A percentile compares a stretch with the other conserved stretches of the same genome.
phyloP scores from a whole-genome alignment of 2,888 invertebrate genomes.

The Cheilosia vulpina region DNA sequence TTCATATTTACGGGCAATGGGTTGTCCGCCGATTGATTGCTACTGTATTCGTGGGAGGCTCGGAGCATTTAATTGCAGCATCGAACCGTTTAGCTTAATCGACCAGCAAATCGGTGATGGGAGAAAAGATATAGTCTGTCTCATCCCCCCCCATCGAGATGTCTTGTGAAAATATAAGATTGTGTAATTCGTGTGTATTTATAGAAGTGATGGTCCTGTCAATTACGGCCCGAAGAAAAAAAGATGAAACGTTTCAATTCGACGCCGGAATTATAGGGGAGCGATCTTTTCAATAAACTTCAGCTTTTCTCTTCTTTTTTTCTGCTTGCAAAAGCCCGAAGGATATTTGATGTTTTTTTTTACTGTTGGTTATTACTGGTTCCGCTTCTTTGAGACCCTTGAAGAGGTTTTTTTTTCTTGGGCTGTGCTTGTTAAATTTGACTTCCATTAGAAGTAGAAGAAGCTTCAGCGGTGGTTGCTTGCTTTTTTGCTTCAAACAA shows the following conservation, averaged over 20 bases:
- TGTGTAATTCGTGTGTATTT: constrained; percentile 8
- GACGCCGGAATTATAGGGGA: not conserved
- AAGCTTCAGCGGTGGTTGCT: not conserved
- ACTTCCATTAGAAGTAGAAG: constrained; percentile 23
- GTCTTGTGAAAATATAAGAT: not conserved
- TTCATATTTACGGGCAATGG: constrained; percentile 29
- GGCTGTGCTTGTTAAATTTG: constrained; percentile 29
- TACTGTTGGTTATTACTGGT: constrained; percentile 8
- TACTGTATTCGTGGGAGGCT: not conserved
- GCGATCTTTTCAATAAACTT: constrained; percentile 42
- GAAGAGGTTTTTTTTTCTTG: constrained; percentile 22
- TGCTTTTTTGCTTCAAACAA: not conserved
- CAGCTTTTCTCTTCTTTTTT: not conserved
- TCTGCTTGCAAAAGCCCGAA: constrained; percentile 24
- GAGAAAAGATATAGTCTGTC: not conserved
- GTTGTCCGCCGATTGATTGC: not conserved
- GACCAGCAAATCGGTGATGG: constrained; percentile 43
- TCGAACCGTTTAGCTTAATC: constrained; percentile 45
- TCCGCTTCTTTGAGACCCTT: constrained; percentile 28
- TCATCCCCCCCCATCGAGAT: constrained; percentile 2
- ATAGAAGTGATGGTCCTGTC: constrained; percentile 49
- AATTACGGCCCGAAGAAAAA: constrained; percentile 30
- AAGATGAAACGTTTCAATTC: constrained; percentile 32
- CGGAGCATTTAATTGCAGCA: constrained; percentile 50
- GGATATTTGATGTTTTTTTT: constrained; percentile 48